phyloP scores from a whole-genome alignment of 2,797 vertebrate genomes.

The Scarus forsteni region DNA sequence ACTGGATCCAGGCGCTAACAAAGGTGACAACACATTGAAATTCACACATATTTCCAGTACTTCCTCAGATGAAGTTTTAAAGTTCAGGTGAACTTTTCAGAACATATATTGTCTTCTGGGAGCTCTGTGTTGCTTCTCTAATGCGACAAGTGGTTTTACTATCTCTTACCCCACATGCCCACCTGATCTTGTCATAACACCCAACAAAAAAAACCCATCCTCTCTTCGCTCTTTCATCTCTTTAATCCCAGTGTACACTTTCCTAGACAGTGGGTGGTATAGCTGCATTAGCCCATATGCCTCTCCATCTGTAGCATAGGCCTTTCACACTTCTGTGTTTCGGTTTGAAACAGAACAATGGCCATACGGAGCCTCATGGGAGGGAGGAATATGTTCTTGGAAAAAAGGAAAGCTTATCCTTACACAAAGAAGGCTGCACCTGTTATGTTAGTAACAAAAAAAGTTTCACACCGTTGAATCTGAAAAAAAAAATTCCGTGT shows the following conservation, averaged over 20 bases:
- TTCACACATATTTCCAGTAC: conserved; percentile 10
- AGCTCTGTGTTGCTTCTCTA: conserved; percentile 21
- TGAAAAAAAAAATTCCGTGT: background rate
- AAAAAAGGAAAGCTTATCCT: conserved; percentile 23
- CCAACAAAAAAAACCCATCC: conserved; percentile 44
- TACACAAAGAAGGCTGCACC: background rate
- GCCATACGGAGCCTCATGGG: conserved; percentile 14
- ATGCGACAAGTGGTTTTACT: conserved; percentile 43
- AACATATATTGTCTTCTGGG: conserved; percentile 13
- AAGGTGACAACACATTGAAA: conserved; percentile 85
- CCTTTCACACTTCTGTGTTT: conserved; percentile 46
- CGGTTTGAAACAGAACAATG: conserved; percentile 48
- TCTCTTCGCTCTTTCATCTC: conserved; percentile 50
- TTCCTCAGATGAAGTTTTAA: background rate
- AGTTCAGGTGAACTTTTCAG: background rate
- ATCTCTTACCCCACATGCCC: conserved; percentile 36
- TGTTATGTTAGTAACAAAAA: conserved; percentile 5
- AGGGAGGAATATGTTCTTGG: background rate
- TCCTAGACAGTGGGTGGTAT: conserved; percentile 51
- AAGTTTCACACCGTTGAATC: conserved; percentile 8
- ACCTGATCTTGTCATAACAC: conserved; percentile 53
- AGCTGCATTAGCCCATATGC: conserved; percentile 53
- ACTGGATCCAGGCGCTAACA: conserved; percentile 92
- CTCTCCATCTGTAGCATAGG: conserved; percentile 54
- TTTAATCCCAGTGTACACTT: conserved; percentile 51